A percentile compares a stretch with the other conserved stretches of the same genome.
Evolutionary conservation across 2,797 vertebrate genomes (phyloP).

Genomic region (Gastrophryne carolinensis): DNA sequence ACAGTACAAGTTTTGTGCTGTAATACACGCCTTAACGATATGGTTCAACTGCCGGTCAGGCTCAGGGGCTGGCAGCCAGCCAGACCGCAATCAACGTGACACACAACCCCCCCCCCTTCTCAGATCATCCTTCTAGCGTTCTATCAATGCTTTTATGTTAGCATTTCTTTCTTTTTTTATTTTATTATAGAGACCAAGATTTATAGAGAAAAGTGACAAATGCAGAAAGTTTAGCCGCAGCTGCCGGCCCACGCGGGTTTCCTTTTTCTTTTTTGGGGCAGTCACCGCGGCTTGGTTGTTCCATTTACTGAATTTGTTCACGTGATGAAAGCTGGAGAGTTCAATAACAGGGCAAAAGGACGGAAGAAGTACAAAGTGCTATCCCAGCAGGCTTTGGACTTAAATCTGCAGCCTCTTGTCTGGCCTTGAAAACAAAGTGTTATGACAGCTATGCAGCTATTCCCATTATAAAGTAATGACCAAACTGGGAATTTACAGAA

Average conservation of each 20-base stretch:
- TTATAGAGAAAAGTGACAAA: slow-evolving; percentile 74
- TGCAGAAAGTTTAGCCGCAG: slow-evolving; percentile 72
- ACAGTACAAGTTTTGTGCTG: slow-evolving; percentile 75
- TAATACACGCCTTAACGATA: slow-evolving; percentile 92
- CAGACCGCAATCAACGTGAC: slow-evolving; percentile 96
- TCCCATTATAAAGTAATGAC: not conserved
- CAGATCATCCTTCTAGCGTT: slow-evolving; percentile 74
- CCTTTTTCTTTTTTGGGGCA: slow-evolving; percentile 81
- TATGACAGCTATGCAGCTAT: not conserved
- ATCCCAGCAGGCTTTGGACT: slow-evolving; percentile 75
- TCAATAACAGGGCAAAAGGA: slow-evolving; percentile 85
- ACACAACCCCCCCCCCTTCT: slow-evolving; percentile 72
- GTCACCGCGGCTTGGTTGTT: slow-evolving; percentile 74
- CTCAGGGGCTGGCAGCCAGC: slow-evolving; percentile 89
- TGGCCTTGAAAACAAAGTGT: slow-evolving; percentile 42
- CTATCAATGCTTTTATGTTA: slow-evolving; percentile 66
- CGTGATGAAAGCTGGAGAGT: slow-evolving; percentile 74
- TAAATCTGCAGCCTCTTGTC: slow-evolving; percentile 48
- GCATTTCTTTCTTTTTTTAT: slow-evolving; percentile 66
- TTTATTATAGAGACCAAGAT: slow-evolving; percentile 61
- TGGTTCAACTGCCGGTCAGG: slow-evolving; percentile 99
- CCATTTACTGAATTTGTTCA: slow-evolving; percentile 75
- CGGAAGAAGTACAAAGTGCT: slow-evolving; percentile 74
- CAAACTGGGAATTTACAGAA: not conserved
- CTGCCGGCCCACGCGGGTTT: slow-evolving; percentile 75